These are phyloP conservation scores for Mantis religiosa DNA, from an alignment of 2,888 invertebrate species.

Conservation along the genomic window DNA sequence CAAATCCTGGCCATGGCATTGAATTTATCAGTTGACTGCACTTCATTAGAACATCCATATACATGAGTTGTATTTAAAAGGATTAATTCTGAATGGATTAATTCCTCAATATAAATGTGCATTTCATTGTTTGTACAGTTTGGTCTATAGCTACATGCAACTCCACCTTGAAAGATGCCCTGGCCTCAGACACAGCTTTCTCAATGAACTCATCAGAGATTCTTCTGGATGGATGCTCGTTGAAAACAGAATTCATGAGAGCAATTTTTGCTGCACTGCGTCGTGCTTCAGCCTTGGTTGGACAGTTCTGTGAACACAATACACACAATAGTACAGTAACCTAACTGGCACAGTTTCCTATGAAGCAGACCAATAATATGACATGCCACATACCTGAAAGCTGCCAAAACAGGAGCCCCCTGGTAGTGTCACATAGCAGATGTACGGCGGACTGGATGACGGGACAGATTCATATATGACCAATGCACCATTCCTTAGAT, in stretches of 20 bases:
- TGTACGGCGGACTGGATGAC: conserved; percentile 84
- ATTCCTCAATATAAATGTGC: no score
- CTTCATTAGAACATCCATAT: no score
- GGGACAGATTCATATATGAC: conserved; percentile 95
- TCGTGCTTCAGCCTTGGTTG: conserved; percentile 90
- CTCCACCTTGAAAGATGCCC: conserved; percentile 67
- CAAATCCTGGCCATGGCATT: no score
- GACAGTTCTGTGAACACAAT: conserved; percentile 68
- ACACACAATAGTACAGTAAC: neutral
- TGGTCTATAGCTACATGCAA: no score
- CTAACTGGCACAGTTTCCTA: neutral
- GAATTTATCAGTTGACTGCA: no score
- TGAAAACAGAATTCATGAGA: conserved; percentile 94
- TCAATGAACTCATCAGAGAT: conserved; percentile 93
- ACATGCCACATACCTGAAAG: conserved; percentile 64
- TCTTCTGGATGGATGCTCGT: conserved; percentile 87
- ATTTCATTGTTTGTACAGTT: no score
- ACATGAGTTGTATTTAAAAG: no score
- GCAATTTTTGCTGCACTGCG: conserved; percentile 94
- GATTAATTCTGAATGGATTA: no score
- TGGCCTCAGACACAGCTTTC: conserved; percentile 88
- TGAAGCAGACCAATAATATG: neutral
- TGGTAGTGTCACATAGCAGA: conserved; percentile 90
- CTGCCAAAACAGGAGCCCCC: conserved; percentile 95
- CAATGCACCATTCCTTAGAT: conserved; percentile 80